Evolutionary conservation across 2,797 vertebrate species (phyloP).

Genomic region (Myiotriccus ornatus): DNA sequence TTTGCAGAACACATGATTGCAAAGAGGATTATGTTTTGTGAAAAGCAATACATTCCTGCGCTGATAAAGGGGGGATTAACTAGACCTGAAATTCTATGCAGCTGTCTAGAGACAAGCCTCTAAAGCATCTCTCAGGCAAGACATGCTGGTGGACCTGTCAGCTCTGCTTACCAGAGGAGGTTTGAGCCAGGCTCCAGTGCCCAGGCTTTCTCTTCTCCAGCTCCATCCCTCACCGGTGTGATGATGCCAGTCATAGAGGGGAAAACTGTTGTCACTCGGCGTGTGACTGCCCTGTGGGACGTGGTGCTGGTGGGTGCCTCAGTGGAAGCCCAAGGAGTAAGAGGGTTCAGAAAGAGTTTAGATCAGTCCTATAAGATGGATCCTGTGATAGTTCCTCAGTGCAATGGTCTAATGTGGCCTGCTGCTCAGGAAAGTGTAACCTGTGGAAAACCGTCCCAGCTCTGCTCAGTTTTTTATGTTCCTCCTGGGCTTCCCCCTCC

Average conservation of each 20-base stretch:
- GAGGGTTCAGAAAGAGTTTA: neutral
- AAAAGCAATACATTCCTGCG: constrained; percentile 23
- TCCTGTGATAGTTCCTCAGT: fast-evolving
- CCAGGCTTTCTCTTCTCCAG: neutral
- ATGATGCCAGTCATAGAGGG: neutral
- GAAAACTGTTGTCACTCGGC: fast-evolving
- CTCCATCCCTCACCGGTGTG: neutral
- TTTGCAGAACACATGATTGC: constrained; percentile 50
- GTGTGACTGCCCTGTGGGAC: neutral
- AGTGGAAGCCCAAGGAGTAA: neutral
- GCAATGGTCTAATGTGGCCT: neutral
- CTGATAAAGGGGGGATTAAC: constrained; percentile 38
- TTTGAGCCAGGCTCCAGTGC: neutral
- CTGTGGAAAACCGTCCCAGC: neutral
- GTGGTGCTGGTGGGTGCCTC: fast-evolving
- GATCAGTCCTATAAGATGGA: neutral
- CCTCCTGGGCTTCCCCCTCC: neutral
- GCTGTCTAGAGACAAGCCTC: neutral
- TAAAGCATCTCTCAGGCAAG: neutral
- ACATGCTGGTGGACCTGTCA: fast-evolving
- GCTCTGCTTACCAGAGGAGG: neutral
- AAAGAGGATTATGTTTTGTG: constrained; percentile 66
- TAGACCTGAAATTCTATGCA: neutral
- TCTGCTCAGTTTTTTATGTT: neutral
- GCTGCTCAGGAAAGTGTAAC: neutral